A percentile compares a stretch with the other conserved stretches of the same genome.
These are phyloP conservation scores for Echinops telfairi DNA, from an alignment of 2,113 vertebrate species.

Conservation along the genomic window DNA sequence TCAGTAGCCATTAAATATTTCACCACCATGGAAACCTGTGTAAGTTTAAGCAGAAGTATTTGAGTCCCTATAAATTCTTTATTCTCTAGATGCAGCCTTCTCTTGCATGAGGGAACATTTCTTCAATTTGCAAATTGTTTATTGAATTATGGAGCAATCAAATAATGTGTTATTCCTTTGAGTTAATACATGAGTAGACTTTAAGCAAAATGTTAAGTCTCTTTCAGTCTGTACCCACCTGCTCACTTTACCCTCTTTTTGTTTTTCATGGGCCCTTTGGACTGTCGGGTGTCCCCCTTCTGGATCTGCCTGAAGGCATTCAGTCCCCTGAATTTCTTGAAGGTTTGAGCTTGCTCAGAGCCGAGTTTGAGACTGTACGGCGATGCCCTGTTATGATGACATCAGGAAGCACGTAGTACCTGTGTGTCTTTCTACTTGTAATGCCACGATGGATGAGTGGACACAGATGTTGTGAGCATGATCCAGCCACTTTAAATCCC, in stretches of 20 bases:
- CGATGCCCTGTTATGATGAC: neutral
- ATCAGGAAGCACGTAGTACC: neutral
- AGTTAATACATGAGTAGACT: neutral
- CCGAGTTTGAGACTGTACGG: neutral
- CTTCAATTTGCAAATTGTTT: neutral
- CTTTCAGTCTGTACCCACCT: neutral
- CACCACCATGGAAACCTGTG: neutral
- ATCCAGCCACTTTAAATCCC: neutral
- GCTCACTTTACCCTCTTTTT: neutral
- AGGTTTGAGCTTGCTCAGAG: neutral
- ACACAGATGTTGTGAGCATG: neutral
- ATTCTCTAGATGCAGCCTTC: neutral
- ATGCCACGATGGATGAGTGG: neutral
- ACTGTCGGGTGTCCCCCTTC: neutral
- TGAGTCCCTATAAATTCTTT: neutral
- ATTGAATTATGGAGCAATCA: neutral
- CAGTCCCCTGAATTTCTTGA: neutral
- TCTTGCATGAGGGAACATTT: neutral
- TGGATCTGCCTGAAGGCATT: neutral
- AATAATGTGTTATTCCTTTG: neutral
- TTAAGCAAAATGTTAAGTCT: neutral
- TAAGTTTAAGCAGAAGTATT: neutral
- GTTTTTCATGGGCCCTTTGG: neutral
- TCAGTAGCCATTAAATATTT: too few relatives aligned
- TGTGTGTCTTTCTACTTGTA: neutral